Percentiles rank a stretch among this genome's conserved stretches.
These are phyloP conservation scores for Venustaconcha ellipsiformis DNA, from an alignment of 1,140 invertebrate genomes.

Conservation along the genomic window DNA sequence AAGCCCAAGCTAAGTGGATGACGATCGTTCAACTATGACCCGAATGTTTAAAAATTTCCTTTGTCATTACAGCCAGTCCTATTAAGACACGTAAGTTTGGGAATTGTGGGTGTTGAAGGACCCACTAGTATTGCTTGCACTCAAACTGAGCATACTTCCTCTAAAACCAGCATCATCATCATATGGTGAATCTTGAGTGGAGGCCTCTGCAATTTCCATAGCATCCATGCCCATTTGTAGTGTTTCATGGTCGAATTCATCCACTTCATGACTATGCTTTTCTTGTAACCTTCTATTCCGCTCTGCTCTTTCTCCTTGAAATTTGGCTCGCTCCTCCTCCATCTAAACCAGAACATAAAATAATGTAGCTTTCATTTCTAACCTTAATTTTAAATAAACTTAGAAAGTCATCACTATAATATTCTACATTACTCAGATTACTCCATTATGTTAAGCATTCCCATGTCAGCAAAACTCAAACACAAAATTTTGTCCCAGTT, in stretches of 20 bases:
- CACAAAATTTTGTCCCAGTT: neutral
- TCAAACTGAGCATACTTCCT: slow-evolving; percentile 93
- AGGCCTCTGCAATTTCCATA: slow-evolving; percentile 89
- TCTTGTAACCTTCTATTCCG: slow-evolving; percentile 89
- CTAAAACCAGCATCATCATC: slow-evolving; percentile 84
- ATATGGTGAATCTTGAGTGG: slow-evolving; percentile 85
- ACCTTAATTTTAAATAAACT: neutral
- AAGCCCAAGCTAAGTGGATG: too few relatives aligned
- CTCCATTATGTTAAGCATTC: neutral
- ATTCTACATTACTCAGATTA: neutral
- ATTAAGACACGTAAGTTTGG: slow-evolving; percentile 24
- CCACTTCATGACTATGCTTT: slow-evolving; percentile 88
- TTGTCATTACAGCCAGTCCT: neutral
- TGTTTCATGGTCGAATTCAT: slow-evolving; percentile 95
- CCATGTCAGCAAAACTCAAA: neutral
- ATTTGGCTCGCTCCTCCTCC: slow-evolving; percentile 90
- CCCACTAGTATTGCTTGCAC: slow-evolving; percentile 89
- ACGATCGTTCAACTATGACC: too few relatives aligned
- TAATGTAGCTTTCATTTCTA: neutral
- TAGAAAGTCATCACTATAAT: neutral
- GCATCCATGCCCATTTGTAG: slow-evolving; percentile 89
- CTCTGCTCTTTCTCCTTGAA: slow-evolving; percentile 89
- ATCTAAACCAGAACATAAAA: slow-evolving; percentile 75
- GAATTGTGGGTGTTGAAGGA: slow-evolving; percentile 57
- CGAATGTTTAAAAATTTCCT: too few relatives aligned